phyloP scores from a whole-genome alignment of 2,113 vertebrate genomes.

The Canis aureus region DNA sequence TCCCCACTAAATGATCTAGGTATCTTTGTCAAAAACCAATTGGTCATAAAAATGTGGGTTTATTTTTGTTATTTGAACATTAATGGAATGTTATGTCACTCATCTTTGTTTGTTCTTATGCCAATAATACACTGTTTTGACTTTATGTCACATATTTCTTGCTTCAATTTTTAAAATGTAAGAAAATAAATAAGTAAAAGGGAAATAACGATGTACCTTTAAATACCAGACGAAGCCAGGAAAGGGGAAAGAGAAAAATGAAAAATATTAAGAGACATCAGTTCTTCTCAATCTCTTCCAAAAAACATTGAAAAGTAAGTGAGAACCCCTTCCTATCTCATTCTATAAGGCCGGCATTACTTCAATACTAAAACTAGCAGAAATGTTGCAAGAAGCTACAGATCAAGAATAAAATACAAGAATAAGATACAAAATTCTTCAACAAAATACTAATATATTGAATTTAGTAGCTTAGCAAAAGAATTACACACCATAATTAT shows the following conservation, averaged over 20 bases:
- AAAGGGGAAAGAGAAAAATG: not conserved
- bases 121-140: not conserved
- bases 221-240: not conserved
- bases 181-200: not conserved
- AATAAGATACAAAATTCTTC: not conserved
- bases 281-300: not conserved
- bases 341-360: not conserved
- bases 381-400: not conserved
- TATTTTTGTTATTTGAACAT: not conserved
- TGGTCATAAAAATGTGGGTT: not conserved
- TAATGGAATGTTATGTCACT: not conserved
- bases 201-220: not conserved
- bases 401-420: not conserved
- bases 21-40: not conserved
- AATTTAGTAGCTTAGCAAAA: not conserved
- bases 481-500: not conserved
- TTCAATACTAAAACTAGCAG: not conserved
- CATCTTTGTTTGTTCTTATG: not conserved
- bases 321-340: not conserved
- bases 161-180: not conserved
- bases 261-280: not conserved
- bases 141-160: not conserved
- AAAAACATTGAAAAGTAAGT: not conserved
- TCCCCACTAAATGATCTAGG: not conserved
- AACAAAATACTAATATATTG: not conserved